Evolutionary conservation across 2,113 vertebrate species (phyloP).

Genomic region (Podocnemis expansa): DNA sequence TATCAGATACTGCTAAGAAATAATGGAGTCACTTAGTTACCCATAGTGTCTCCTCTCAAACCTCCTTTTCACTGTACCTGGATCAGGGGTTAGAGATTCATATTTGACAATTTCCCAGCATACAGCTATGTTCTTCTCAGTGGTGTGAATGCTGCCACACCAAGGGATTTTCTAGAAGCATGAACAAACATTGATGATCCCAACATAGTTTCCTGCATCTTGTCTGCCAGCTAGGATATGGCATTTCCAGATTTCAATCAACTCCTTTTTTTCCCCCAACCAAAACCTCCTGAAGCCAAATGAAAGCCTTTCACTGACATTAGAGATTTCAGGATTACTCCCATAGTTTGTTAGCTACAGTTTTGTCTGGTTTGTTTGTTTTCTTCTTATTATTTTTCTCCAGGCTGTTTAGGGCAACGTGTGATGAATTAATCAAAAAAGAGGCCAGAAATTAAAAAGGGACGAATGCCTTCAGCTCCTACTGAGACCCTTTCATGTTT

Average conservation of each 20-base stretch:
- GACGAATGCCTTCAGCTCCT: neutral
- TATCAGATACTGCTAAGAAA: neutral
- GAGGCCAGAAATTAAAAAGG: neutral
- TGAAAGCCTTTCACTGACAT: neutral
- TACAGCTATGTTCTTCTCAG: neutral
- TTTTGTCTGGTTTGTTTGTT: neutral
- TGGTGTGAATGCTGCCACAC: fast-evolving
- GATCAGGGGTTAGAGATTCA: neutral
- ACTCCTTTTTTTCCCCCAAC: neutral
- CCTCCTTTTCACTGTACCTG: neutral
- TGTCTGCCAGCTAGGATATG: neutral
- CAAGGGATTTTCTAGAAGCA: neutral
- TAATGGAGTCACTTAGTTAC: neutral
- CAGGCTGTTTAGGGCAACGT: neutral
- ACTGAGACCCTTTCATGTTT: neutral
- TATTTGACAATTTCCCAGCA: neutral
- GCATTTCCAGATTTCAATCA: neutral
- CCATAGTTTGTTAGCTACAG: neutral
- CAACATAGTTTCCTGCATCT: neutral
- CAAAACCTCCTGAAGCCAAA: neutral
- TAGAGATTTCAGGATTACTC: neutral
- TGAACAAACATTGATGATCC: neutral
- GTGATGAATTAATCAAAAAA: neutral
- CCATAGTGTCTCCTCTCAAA: neutral
- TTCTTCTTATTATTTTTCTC: no score